phyloP scores from a whole-genome alignment of 30 jellyfish, hydroid and myxozoan genomes.

The Rhopilema esculentum region DNA sequence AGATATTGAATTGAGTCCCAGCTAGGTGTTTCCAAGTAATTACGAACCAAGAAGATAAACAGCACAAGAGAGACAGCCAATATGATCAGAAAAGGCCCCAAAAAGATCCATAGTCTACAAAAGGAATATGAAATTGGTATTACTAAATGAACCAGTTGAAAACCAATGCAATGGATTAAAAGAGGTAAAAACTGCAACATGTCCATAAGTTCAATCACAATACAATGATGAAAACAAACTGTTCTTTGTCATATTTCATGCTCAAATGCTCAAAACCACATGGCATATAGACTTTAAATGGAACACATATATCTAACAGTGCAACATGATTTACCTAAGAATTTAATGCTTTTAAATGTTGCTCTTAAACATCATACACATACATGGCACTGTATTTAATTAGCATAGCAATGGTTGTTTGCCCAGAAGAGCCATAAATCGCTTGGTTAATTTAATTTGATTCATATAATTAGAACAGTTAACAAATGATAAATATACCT shows the following conservation, averaged over 20 bases:
- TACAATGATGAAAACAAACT: too few relatives aligned
- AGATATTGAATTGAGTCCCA: constrained; percentile 37
- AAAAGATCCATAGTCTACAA: constrained; percentile 71
- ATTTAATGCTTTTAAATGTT: not conserved
- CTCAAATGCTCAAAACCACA: too few relatives aligned
- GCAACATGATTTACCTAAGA: not conserved
- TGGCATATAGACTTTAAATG: not conserved
- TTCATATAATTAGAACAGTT: not conserved
- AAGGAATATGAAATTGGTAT: not conserved
- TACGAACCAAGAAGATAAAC: constrained; percentile 9
- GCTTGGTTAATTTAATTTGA: not conserved
- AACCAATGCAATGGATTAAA: too few relatives aligned
- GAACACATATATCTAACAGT: not conserved
- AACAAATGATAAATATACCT: constrained; percentile 40
- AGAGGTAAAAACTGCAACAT: too few relatives aligned
- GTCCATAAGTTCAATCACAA: too few relatives aligned
- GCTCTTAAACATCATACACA: too few relatives aligned
- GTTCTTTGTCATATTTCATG: too few relatives aligned
- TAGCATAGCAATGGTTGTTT: too few relatives aligned
- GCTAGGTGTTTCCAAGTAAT: constrained; percentile 69
- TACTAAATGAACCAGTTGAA: not conserved
- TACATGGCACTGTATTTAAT: too few relatives aligned
- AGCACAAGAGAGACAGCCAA: constrained; percentile 30
- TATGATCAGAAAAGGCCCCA: constrained; percentile 69
- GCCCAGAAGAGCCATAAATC: too few relatives aligned